Evolutionary conservation across 2,113 vertebrate genomes (phyloP), one percentile per base, ranked within the genome.

Genomic region (Peucedramus taeniatus): DNA sequence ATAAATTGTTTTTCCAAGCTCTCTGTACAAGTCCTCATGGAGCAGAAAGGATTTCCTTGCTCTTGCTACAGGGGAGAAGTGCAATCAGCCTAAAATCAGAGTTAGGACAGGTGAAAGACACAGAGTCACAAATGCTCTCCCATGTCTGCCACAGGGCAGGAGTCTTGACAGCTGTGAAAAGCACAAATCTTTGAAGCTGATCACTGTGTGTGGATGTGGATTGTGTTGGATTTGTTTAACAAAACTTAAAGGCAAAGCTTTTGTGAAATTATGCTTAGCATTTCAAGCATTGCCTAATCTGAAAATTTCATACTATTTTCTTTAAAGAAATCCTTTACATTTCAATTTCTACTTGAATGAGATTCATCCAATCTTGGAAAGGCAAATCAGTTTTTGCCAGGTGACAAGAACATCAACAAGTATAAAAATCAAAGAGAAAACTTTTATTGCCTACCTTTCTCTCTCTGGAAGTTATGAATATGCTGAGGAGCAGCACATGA

Each of bases 401-500:
- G 61, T 93, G 65, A 79, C 37, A 51, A 91, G 40, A 26, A 76
- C 42, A 35, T 61, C 56, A 92, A 84, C 28, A 79, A 76, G 44
- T 64, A 68, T 8, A 61, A 82, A 93, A 94, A 92, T 76, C 71
- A 83, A 94, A 92, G 69, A 56, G 65, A 65, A 81, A 92, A 94
- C 61, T 89, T 92, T 37, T 51, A 74, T 44, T 50, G 37, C 35
- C 39, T 82, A 45, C 39, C 59, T 61, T 83, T 45, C 64, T 75
- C 10, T 74, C 81, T 44, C 28, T 64, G 54, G 13, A 94, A 87
- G 51, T 53, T 87, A 84, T 2, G 3, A 92, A 75, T 86, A 76
- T 82, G 40, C 51, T 89, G 68, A 93, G 50, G 50, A 94, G 86
- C 45, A 83, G 35, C 61, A 89, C 61, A 71, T 84, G 83, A 78